Base-by-base conservation (phyloP, 2,797 vertebrate species). In the Carduelis carduelis region DNA sequence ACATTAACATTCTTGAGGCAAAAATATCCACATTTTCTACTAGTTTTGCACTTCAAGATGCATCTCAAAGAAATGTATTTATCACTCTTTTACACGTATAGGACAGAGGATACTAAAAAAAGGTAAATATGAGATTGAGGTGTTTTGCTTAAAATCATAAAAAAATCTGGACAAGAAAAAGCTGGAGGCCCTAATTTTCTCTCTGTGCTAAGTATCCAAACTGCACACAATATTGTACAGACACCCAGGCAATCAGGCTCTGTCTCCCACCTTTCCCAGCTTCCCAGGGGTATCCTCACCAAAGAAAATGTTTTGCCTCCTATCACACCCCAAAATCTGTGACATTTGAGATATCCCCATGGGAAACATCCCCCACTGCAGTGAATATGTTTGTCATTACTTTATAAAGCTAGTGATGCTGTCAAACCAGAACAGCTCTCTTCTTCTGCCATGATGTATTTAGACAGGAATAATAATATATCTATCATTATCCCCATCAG, bases 391-490 rank as follows among this genome's bases (percentile, higher is more conserved):
- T 83, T 89, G 78, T 71, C 37, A 46, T 12, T 65, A 27, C 50
- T 28, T 30, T 18, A 11, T 11, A 47, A 28, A 90, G 69, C 28
- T 5, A 39, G 41, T 15, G 69, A 70, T 64, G 69, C 71, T 91
- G 79, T 71, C 93, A 85, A 61, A 91, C 60, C 34, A 43, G 72
- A 83, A 53, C 39, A 86, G 82, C 53, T 68, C 76, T 89, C 66
- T 6, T 34, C 72, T 47, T 37, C 81, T 60, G 77, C 71, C 60
- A 44, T 14, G 52, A 85, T 70, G 71, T 63, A 82, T 89, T 89
- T 80, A 80, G 82, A 93, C 79, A 95, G 56, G 21, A 90, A 71
- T 46, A 88, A 89, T 32, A 76, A 56, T 8, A 3, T 4, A 76
- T 72, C 63, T 70, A 82, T 59, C 74, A 52, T 27, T 47, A 65